Evolutionary conservation across 2,113 vertebrate genomes (phyloP), one percentile per base, ranked within the genome.

Genomic region (Turdus rufiventris): DNA sequence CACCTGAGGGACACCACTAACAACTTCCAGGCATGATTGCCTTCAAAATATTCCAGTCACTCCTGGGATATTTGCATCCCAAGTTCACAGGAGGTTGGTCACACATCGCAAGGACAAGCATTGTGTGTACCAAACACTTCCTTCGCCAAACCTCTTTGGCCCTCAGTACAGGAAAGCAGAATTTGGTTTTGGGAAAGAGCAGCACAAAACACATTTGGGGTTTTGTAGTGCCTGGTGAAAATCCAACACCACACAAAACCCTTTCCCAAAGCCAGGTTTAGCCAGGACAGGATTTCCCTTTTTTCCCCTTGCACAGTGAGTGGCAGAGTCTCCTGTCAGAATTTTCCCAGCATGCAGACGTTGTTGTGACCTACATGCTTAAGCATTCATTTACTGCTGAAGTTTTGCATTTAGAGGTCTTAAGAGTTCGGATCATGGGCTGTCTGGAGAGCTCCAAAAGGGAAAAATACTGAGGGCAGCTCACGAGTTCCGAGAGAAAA

Each of bases 311-410:
- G 31, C 67, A 58, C 42, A 14, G 1, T 15, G 58, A 19, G 42
- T 26, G 63, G 71, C 62, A 82, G 33, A 56, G 63, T 34, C 74
- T 92, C 42, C 65, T 0, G 0, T 80, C 63, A n/a, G 92, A 76
- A 67, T 86, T 93, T 94, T 92, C 91, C 85, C 83, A 1, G 72
- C 88, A 60, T 91, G 75, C 91, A 68, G 88, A 66, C 28, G 83
- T 58, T 79, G 82, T 54, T 92, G 54, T 93, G 96, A 96, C 92
- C 96, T 77, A 94, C 76, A 92, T 94, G 86, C 83, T 95, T 94
- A 95, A 91, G 91, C 86, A 67, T 81, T 94, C 53, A 6, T 91
- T 96, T 95, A 89, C 61, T 63, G 80, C 86, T 71, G 68, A 93
- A 96, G 95, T 95, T 96, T 84, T 74, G 76, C 61, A 18, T 86